Conservation (phyloP, 2,113 vertebrate species). For the Terrapene triunguis region DNA sequence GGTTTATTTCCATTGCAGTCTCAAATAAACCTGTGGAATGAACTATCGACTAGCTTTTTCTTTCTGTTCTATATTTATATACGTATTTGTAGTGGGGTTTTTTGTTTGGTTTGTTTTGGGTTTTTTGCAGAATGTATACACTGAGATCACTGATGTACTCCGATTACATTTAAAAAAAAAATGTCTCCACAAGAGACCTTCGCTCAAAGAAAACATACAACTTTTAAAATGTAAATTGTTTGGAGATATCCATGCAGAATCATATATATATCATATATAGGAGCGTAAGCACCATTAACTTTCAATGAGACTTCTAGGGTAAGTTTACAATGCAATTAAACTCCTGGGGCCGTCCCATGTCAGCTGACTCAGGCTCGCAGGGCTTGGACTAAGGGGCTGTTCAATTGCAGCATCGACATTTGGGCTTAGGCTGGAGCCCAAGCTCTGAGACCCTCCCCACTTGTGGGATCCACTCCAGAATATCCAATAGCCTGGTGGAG, state of each 20-base stretch:
- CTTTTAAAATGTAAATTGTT: background rate
- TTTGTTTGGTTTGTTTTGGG: background rate
- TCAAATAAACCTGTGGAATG: slow-evolving; percentile 1
- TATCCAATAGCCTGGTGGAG: background rate
- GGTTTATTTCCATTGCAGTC: background rate
- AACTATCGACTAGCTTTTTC: background rate
- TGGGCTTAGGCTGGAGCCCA: background rate
- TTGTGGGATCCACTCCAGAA: background rate
- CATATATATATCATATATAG: background rate
- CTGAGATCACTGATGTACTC: background rate
- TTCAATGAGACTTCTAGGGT: background rate
- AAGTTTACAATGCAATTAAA: background rate
- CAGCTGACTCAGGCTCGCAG: background rate
- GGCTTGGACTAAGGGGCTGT: background rate
- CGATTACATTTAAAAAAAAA: background rate
- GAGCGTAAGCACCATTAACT: background rate
- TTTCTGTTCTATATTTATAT: background rate
- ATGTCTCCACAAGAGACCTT: background rate
- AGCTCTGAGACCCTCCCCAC: background rate
- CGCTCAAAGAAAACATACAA: background rate
- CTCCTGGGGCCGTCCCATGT: background rate
- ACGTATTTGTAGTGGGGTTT: background rate
- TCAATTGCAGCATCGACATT: background rate
- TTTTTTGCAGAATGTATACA: background rate
- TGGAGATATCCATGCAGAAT: background rate